These are phyloP conservation scores for Chloromyia formosa DNA, from an alignment of 2,888 invertebrate genomes.

Conservation along the genomic window DNA sequence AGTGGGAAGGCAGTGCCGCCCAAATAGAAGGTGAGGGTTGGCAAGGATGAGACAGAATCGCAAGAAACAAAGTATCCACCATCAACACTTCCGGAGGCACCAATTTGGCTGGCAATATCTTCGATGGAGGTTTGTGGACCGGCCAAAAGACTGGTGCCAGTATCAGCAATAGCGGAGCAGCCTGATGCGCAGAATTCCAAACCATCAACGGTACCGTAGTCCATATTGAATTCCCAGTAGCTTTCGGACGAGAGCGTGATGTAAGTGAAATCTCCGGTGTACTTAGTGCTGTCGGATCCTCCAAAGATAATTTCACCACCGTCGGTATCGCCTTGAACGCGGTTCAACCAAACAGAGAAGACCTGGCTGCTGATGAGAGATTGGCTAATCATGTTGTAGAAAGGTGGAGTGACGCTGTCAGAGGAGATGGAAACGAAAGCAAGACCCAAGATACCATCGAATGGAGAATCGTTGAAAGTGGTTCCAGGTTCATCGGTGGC, in stretches of 20 bases:
- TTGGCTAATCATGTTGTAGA: constrained; percentile 89
- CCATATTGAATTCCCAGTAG: constrained; percentile 98
- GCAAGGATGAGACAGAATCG: constrained; percentile 78
- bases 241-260: constrained; percentile 83
- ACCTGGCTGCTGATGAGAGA: constrained; percentile 73
- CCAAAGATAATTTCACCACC: constrained; percentile 94
- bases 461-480: constrained; percentile 94
- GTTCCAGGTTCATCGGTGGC: constrained; percentile 89
- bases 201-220: constrained; percentile 69
- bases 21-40: constrained; percentile 79
- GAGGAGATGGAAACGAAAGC: constrained; percentile 86
- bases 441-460: constrained; percentile 95
- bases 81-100: constrained; percentile 78
- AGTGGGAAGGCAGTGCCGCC: constrained; percentile 80
- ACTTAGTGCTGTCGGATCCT: constrained; percentile 92
- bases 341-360: constrained; percentile 92
- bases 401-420: constrained; percentile 85
- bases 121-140: constrained; percentile 84
- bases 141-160: constrained; percentile 95
- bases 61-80: constrained; percentile 92
- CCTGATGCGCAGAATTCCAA: constrained; percentile 76
- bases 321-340: constrained; percentile 72
- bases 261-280: constrained; percentile 89
- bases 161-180: constrained; percentile 95
- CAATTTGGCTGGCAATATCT: constrained; percentile 82